Conservation (phyloP, 2,113 vertebrate species). For the Oreochromis aureus region DNA sequence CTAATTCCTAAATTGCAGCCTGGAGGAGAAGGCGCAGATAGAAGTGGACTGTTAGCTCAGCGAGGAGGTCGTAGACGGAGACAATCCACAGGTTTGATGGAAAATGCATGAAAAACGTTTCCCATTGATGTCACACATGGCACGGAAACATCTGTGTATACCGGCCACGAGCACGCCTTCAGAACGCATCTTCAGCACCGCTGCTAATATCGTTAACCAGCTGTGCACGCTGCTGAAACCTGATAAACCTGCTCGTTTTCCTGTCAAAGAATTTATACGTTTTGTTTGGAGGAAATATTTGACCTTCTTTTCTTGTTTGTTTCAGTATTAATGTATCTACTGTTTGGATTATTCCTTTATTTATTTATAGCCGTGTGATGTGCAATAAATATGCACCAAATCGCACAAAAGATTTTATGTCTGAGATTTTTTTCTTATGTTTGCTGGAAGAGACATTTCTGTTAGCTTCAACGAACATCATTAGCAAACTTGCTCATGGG, state of each 20-base stretch:
- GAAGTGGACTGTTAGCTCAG: not conserved
- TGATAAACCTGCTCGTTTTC: not conserved
- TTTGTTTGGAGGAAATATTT: not conserved
- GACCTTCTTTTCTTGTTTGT: not conserved
- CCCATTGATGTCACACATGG: not conserved
- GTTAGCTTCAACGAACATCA: rapidly evolving
- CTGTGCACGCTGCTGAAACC: not conserved
- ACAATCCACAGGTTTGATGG: not conserved
- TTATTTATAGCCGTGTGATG: not conserved
- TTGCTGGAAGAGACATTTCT: not conserved
- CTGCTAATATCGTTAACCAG: not conserved
- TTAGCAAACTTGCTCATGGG: not conserved
- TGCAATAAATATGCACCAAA: not conserved
- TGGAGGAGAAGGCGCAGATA: not conserved
- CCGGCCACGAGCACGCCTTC: not conserved
- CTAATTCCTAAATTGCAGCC: not conserved
- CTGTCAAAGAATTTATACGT: not conserved
- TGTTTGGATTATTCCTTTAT: not conserved
- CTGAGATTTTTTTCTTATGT: not conserved
- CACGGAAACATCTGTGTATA: not conserved
- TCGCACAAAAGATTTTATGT: not conserved
- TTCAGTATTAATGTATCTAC: not conserved
- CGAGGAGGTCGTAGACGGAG: not conserved
- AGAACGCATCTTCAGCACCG: not conserved
- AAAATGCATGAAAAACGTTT: not conserved